Conservation (phyloP, 1,140 invertebrate genomes). For the Oryzaephilus surinamensis region DNA sequence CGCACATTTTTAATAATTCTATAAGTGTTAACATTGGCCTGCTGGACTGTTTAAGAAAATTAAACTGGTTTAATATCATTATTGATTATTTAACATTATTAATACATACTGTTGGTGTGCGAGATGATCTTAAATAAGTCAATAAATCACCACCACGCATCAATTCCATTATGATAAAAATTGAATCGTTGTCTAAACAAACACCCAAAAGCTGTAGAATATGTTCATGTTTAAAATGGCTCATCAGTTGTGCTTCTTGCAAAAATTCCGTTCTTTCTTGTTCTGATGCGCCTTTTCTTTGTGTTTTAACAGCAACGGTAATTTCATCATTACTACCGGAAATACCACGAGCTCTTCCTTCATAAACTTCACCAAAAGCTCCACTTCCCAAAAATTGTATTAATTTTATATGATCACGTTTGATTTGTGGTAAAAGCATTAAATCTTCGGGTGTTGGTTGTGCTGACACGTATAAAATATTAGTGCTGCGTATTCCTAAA, state of each 20-base stretch:
- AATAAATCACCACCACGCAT: slow-evolving; percentile 95
- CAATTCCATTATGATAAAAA: slow-evolving; percentile 89
- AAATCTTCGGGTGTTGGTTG: slow-evolving; percentile 48
- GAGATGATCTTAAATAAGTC: slow-evolving; percentile 71
- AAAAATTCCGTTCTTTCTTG: slow-evolving; percentile 89
- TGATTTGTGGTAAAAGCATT: slow-evolving; percentile 70
- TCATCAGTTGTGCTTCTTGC: slow-evolving; percentile 95
- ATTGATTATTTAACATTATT: slow-evolving; percentile 1
- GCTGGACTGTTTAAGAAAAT: slow-evolving; percentile 19
- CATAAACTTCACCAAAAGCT: slow-evolving; percentile 95
- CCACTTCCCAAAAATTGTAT: slow-evolving; percentile 87
- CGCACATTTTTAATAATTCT: slow-evolving; percentile 84
- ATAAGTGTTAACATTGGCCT: slow-evolving; percentile 51
- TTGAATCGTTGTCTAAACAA: slow-evolving; percentile 85
- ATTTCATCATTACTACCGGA: slow-evolving; percentile 44
- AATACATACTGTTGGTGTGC: slow-evolving; percentile 52
- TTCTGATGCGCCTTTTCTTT: slow-evolving; percentile 83
- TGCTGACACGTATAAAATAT: slow-evolving; percentile 62
- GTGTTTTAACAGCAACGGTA: slow-evolving; percentile 80
- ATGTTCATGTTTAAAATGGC: slow-evolving; percentile 92
- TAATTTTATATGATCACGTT: slow-evolving; percentile 60
- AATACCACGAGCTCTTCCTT: slow-evolving; percentile 66
- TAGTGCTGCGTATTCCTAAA: slow-evolving; percentile 61
- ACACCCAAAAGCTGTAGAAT: slow-evolving; percentile 88
- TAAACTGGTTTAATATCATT: not conserved